Percentiles rank a stretch among this genome's conserved stretches.
Evolutionary conservation across 2,888 invertebrate genomes (phyloP).

Genomic region (Stictocephala bisonia): DNA sequence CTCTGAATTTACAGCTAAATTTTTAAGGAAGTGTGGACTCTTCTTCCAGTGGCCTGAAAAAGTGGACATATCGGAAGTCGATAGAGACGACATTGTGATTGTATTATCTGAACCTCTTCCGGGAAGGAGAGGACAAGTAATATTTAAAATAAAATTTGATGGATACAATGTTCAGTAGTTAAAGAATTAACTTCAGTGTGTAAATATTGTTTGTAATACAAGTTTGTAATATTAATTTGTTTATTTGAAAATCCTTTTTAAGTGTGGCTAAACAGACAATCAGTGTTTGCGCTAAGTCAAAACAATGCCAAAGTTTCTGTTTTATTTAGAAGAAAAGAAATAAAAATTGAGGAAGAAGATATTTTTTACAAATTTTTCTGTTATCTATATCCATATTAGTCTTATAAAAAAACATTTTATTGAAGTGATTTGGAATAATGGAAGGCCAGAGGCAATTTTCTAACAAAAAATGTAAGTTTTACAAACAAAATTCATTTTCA

Average conservation of each 20-base stretch:
- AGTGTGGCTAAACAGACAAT: neutral
- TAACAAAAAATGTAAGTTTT: neutral
- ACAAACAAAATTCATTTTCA: too few relatives aligned
- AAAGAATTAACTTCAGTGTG: neutral
- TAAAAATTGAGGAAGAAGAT: neutral
- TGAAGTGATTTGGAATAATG: neutral
- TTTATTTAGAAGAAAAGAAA: neutral
- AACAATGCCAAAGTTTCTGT: neutral
- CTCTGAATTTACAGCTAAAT: neutral
- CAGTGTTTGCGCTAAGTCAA: neutral
- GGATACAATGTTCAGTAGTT: neutral
- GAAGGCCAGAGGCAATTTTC: neutral
- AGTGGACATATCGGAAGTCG: neutral
- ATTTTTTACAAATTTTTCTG: neutral
- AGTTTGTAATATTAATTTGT: neutral
- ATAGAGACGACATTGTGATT: neutral
- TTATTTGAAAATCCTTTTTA: neutral
- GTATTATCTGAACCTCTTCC: neutral
- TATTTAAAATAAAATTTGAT: neutral
- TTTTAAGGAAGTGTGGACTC: neutral
- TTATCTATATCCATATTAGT: neutral
- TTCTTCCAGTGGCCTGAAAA: neutral
- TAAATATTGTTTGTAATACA: too few relatives aligned
- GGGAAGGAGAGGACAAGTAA: neutral
- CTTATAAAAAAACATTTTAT: neutral